phyloP scores from a whole-genome alignment of 2,888 invertebrate species.

The Synanthedon tipuliformis region DNA sequence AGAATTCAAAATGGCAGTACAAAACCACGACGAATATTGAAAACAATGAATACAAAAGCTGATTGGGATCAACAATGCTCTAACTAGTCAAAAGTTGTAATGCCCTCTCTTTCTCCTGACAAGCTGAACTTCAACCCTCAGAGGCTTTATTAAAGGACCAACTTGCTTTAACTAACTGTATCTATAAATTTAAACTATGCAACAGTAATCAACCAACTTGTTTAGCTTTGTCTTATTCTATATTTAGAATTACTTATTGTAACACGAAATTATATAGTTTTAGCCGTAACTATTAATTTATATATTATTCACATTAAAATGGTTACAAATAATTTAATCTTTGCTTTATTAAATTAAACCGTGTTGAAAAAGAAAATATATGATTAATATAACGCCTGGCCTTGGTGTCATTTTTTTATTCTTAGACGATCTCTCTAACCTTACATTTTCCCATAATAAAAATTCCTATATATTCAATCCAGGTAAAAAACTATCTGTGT shows the following conservation, averaged over 20 bases:
- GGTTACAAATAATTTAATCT: no score
- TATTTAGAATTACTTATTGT: neutral
- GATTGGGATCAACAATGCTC: neutral
- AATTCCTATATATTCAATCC: no score
- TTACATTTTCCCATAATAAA: no score
- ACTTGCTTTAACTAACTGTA: constrained; percentile 6
- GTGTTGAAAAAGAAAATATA: no score
- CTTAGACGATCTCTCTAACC: no score
- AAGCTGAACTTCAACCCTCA: constrained; percentile 4
- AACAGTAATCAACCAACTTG: constrained; percentile 1
- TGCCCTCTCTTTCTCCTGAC: neutral
- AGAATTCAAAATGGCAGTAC: no score
- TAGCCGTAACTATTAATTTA: no score
- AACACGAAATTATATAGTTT: neutral
- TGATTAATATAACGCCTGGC: no score
- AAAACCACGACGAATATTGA: neutral
- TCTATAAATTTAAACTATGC: constrained; percentile 4
- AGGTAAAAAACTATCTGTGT: no score
- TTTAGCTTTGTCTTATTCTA: constrained; percentile 1
- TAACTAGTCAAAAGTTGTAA: constrained; percentile 2
- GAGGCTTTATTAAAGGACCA: constrained; percentile 8
- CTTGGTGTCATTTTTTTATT: no score
- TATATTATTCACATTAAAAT: no score
- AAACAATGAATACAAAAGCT: neutral
- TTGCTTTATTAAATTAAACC: no score